These are phyloP conservation scores for Mionectes olivaceus DNA, from an alignment of 2,797 vertebrate species.

Conservation along the genomic window DNA sequence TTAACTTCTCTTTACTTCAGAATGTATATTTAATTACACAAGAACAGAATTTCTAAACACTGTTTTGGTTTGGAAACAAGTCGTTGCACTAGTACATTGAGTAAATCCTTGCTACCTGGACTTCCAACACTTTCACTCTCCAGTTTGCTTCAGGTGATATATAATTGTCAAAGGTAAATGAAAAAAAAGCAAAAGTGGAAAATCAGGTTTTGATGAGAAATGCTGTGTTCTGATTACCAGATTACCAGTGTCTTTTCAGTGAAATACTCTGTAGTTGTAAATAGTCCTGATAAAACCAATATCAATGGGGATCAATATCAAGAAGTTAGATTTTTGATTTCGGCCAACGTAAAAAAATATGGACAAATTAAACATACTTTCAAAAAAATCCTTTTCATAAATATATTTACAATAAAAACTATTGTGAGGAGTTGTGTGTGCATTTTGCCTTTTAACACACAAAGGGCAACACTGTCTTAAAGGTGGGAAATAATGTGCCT, in stretches of 20 bases:
- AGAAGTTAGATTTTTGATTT: background rate
- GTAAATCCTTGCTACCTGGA: background rate
- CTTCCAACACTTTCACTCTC: background rate
- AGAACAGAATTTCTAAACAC: background rate
- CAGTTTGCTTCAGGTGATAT: background rate
- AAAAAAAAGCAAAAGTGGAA: background rate
- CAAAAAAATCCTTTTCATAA: background rate
- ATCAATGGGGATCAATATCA: background rate
- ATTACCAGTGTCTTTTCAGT: background rate
- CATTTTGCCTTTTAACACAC: background rate
- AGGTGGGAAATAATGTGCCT: rapidly evolving
- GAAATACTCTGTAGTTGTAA: background rate
- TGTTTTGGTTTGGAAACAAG: background rate
- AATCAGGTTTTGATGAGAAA: background rate
- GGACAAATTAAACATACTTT: background rate
- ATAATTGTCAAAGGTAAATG: background rate
- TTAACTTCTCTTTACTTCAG: background rate
- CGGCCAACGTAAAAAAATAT: background rate
- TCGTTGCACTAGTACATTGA: background rate
- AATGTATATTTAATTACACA: background rate
- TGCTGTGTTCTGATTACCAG: background rate
- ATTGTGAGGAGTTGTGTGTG: background rate
- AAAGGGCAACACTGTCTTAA: background rate
- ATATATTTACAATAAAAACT: background rate
- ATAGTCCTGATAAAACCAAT: background rate